phyloP scores from a whole-genome alignment of 2,113 vertebrate species.

The Procavia capensis region DNA sequence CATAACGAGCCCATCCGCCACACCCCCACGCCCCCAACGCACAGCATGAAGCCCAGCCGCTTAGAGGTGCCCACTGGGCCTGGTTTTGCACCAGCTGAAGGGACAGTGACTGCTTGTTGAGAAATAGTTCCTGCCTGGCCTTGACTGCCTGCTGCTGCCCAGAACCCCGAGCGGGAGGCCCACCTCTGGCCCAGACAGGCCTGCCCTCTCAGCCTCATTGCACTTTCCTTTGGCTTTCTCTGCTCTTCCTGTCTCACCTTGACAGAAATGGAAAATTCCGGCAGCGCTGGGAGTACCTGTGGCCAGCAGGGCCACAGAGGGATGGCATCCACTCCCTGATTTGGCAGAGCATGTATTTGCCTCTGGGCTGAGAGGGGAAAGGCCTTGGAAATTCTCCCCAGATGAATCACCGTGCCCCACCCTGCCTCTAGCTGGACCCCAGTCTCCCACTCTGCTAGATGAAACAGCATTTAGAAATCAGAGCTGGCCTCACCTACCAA shows the following conservation, averaged over 20 bases:
- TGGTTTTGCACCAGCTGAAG: too few relatives aligned
- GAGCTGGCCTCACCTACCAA: neutral
- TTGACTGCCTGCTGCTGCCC: neutral
- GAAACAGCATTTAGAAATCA: neutral
- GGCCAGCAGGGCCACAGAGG: fast-evolving
- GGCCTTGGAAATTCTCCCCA: neutral
- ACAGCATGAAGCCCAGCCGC: neutral
- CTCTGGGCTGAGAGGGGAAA: neutral
- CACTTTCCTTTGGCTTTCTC: neutral
- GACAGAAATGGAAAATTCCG: neutral
- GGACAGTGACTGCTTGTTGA: fast-evolving
- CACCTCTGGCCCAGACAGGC: too few relatives aligned
- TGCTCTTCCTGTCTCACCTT: neutral
- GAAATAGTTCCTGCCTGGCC: neutral
- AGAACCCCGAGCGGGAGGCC: fast-evolving
- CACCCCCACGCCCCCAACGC: too few relatives aligned
- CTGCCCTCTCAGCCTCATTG: fast-evolving
- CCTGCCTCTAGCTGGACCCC: neutral
- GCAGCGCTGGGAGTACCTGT: neutral
- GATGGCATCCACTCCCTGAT: neutral
- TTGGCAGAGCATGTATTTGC: neutral
- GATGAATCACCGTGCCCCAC: fast-evolving
- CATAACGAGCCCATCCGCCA: too few relatives aligned
- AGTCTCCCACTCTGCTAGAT: neutral
- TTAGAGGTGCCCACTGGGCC: neutral